These are phyloP conservation scores for Heliconius sara DNA, from an alignment of 2,888 invertebrate species.

Conservation along the genomic window DNA sequence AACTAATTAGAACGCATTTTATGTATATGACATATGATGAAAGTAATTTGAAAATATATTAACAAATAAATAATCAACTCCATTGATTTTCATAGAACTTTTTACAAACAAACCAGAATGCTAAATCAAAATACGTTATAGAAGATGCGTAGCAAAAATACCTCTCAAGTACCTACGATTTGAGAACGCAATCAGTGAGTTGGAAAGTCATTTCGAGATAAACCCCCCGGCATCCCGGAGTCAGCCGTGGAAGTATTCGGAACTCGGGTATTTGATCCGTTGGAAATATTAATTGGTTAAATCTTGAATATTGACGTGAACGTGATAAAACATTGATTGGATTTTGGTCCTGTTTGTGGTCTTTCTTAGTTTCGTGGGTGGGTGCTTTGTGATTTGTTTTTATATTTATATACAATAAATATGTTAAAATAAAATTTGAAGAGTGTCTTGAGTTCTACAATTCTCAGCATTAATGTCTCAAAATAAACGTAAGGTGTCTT, in stretches of 20 bases:
- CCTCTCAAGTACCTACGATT: slow-evolving; percentile 22
- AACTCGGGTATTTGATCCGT: slow-evolving; percentile 67
- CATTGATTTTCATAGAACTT: not conserved
- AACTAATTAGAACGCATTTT: no score
- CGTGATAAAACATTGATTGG: slow-evolving; percentile 26
- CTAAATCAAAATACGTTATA: slow-evolving; percentile 10
- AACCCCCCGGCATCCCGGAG: slow-evolving; percentile 32
- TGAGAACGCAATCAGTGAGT: slow-evolving; percentile 33
- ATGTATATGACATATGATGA: no score
- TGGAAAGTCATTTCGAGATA: slow-evolving; percentile 30
- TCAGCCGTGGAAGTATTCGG: slow-evolving; percentile 73
- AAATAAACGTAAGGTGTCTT: not conserved
- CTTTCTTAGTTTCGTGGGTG: not conserved
- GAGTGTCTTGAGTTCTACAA: not conserved
- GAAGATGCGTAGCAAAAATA: slow-evolving; percentile 29
- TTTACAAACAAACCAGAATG: not conserved
- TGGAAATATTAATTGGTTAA: slow-evolving; percentile 72
- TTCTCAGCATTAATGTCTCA: not conserved
- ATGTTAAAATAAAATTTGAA: not conserved
- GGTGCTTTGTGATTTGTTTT: not conserved
- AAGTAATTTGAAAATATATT: no score
- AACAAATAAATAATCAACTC: not conserved
- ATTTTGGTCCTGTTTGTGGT: slow-evolving; percentile 3
- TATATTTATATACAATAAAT: not conserved
- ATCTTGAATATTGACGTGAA: slow-evolving; percentile 53